Evolutionary conservation across 2,888 invertebrate species (phyloP), one percentile per base, ranked within the genome.

Genomic region (Pterostichus niger): DNA sequence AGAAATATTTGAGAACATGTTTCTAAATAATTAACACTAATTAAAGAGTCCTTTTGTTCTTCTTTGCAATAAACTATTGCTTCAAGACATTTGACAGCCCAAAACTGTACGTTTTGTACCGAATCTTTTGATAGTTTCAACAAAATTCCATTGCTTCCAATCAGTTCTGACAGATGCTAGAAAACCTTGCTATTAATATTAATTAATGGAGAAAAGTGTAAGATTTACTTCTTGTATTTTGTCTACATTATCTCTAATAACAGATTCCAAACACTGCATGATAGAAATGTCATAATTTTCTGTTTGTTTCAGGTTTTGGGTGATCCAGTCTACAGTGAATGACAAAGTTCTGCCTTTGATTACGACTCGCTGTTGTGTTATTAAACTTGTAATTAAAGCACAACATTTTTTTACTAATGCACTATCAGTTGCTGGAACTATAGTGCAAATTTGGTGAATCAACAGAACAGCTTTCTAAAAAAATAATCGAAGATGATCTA

Each of bases 371-470:
- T 93, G 93, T 87, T 91, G 91, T 10, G 90, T 91, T 52, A 93
- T 84, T 15, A 94, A 88, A 85, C 91, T 92, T 82, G 90, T 91
- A 35, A 94, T 89, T 82, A 94, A 88, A 86, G 92, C 91, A 85
- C 93, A 92, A 84, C 92, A 90, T 89, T 93, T 93, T 31, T 92
- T 91, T 6, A 92, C 91, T 75, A 93, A 87, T 81, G 91, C 90
- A 76, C 91, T 91, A 87, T 94, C 93, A 40, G 88, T 89, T 4
- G 92, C 90, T 44, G 88, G 87, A 49, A 90, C 87, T 40, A 89
- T 84, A 40, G 86, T 87, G 82, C 90, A 90, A 81, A 88, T 89
- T 82, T 90, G 89, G 84, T 89, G 88, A 2, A 90, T 85, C 15
- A 90, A 84, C 56, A 90, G 87, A 4, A 88, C 87, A 17, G 89